Conservation (phyloP, 1,140 invertebrate genomes). For the Zaprionus gabonicus region DNA sequence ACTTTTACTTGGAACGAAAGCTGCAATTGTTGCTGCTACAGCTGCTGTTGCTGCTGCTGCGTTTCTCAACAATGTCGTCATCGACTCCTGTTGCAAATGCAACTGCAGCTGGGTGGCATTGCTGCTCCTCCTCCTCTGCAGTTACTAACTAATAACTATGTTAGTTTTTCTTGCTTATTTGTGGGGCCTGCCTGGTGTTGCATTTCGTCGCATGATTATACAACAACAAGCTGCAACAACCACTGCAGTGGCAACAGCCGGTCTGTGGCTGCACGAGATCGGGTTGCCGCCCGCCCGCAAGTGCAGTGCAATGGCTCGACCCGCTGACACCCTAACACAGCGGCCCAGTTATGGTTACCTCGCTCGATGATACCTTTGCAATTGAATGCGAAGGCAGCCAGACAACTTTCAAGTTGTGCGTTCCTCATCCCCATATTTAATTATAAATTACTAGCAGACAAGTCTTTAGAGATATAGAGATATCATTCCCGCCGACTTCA, state of each 20-base stretch:
- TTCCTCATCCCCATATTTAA: neutral
- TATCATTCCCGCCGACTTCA: slow-evolving; percentile 2
- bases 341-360: slow-evolving; percentile 54
- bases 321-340: slow-evolving; percentile 74
- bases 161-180: neutral
- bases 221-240: slow-evolving; percentile 26
- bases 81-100: slow-evolving; percentile 45
- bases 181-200: neutral
- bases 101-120: slow-evolving; percentile 23
- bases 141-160: neutral
- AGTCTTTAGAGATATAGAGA: slow-evolving; percentile 12
- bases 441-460: neutral
- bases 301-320: slow-evolving; percentile 25
- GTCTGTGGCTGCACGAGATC: slow-evolving; percentile 34
- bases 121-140: slow-evolving; percentile 1
- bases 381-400: slow-evolving; percentile 30
- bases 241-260: neutral
- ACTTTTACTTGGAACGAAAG: slow-evolving; percentile 66
- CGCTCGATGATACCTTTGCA: slow-evolving; percentile 28
- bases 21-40: slow-evolving; percentile 7
- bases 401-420: slow-evolving; percentile 40
- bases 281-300: slow-evolving; percentile 31
- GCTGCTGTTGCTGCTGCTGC: neutral
- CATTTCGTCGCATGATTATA: slow-evolving; percentile 35
- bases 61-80: slow-evolving; percentile 28